Base-by-base conservation (phyloP, 1,140 invertebrate species). In the Trialeurodes vaporariorum region DNA sequence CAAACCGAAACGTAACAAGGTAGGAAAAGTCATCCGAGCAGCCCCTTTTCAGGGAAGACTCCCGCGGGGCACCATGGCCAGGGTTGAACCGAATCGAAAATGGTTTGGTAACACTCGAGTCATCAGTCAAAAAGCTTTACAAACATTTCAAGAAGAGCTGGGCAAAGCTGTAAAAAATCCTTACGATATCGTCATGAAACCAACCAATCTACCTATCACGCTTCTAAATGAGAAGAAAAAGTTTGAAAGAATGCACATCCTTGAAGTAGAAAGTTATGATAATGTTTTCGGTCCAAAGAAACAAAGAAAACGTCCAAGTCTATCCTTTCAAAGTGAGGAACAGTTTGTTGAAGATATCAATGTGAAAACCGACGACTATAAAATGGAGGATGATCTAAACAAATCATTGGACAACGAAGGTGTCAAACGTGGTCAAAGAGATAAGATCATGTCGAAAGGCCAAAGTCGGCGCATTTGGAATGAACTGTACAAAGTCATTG, bases 391-490 rank as follows among this genome's bases (percentile, higher is more conserved):
- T 72, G 96, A 98, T 81, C 75, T 84, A 58, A 91, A 96, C 81
- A 81, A 96, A 63, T 81, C 93, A 1, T 82, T 84, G 64, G 87
- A 96, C 75, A 92, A 98, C 77, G 81, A 63, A 63, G 68, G 95
- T 9, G 83, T 91, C 0, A 85, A 82, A 73, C 86, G 89, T 72
- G 81, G 84, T 0, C 84, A 85, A 59, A 83, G 91, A 67, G 89
- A 92, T 73, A 92, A 91, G 89, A 85, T 95, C 2, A 94, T 95
- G 86, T 86, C 82, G 63, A 93, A 93, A 27, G 98, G 97, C 2
- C 93, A 96, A 77, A 98, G 95, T 74, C 96, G 87, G 81, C 84
- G 98, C 73, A 97, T 99, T 74, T 99, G 98, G 97, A 97, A 96
- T 82, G 98, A 99, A 79, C 78, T 99, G 9, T 98, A 99, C 77